Conservation (phyloP, 92 coral and sea anemone genomes). For the Palythoa heliodiscus region DNA sequence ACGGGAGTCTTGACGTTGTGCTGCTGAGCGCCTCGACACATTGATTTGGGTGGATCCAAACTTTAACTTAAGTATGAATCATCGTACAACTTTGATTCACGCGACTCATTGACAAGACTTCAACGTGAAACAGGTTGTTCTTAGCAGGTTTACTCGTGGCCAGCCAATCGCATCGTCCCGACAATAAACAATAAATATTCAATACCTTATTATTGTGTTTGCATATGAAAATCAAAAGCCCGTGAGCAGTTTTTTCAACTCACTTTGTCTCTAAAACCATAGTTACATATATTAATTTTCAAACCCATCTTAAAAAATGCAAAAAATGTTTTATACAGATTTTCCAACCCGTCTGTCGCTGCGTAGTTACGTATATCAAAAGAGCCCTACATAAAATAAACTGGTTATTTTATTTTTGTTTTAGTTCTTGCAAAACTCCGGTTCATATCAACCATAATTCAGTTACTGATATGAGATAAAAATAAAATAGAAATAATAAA, state of each 20-base stretch:
- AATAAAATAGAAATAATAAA: background rate
- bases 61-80: conserved; percentile 35
- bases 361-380: background rate
- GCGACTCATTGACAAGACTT: conserved; percentile 38
- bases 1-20: background rate
- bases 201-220: conserved; percentile 14
- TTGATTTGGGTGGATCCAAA: conserved; percentile 46
- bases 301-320: background rate
- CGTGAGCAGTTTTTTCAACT: background rate
- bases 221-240: conserved; percentile 32
- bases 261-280: conserved; percentile 2
- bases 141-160: conserved; percentile 17
- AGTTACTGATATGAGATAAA: no score
- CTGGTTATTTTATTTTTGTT: background rate
- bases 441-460: background rate
- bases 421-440: background rate
- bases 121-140: conserved; percentile 41
- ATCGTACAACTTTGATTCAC: conserved; percentile 32
- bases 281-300: background rate
- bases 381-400: no score
- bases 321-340: background rate
- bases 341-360: background rate
- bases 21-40: conserved; percentile 14
- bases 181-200: conserved; percentile 24
- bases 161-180: conserved; percentile 21